phyloP scores from a whole-genome alignment of 1,140 invertebrate species.

The Bacillus rossius region DNA sequence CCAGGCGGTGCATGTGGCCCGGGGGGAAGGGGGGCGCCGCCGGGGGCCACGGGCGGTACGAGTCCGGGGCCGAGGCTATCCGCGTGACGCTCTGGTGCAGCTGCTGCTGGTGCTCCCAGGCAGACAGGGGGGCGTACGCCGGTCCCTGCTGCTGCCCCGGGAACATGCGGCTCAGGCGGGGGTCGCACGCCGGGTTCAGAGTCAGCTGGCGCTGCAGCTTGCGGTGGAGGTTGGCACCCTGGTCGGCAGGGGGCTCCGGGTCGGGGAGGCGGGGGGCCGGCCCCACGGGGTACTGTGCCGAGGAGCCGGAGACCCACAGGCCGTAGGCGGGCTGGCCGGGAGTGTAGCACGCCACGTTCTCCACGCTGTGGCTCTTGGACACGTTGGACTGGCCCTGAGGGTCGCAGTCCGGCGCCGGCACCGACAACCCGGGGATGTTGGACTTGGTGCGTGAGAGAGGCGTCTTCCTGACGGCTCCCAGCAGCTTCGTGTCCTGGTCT shows the following conservation, averaged over 20 bases:
- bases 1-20: slow-evolving; percentile 40
- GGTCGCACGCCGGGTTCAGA: slow-evolving; percentile 71
- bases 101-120: slow-evolving; percentile 37
- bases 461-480: slow-evolving; percentile 38
- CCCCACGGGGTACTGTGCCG: not conserved
- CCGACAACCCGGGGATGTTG: slow-evolving; percentile 36
- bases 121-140: slow-evolving; percentile 15
- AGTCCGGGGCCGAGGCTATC: slow-evolving; percentile 73
- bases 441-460: slow-evolving; percentile 54
- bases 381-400: slow-evolving; percentile 27
- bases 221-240: slow-evolving; percentile 58
- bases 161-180: slow-evolving; percentile 51
- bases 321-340: not conserved
- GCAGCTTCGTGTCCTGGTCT: slow-evolving; percentile 11
- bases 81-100: slow-evolving; percentile 57
- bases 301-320: slow-evolving; percentile 2
- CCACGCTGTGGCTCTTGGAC: slow-evolving; percentile 51
- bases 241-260: slow-evolving; percentile 33
- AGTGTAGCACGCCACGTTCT: slow-evolving; percentile 41
- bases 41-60: slow-evolving; percentile 48
- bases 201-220: slow-evolving; percentile 77
- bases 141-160: slow-evolving; percentile 28
- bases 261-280: slow-evolving; percentile 41
- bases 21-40: slow-evolving; percentile 19
- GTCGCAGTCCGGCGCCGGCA: not conserved